Conservation (phyloP, 1,140 invertebrate genomes). For the Drosophila grimshawi region DNA sequence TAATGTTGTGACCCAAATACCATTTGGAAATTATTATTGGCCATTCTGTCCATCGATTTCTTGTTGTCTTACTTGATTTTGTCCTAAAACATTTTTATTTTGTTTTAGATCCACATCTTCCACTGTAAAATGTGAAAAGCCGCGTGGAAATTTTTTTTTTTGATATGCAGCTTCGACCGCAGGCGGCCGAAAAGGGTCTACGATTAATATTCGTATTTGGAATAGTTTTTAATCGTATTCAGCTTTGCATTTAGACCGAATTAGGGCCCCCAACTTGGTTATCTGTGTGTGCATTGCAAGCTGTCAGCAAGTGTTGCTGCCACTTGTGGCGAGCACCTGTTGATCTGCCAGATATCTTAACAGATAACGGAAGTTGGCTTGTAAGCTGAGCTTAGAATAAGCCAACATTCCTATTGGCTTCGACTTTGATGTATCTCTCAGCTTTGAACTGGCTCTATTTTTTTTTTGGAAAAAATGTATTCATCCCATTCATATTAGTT, state of each 20-base stretch:
- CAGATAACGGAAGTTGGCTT: conserved; percentile 44
- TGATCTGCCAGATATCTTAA: conserved; percentile 21
- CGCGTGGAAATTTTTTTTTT: conserved; percentile 42
- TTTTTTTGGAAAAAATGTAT: not conserved
- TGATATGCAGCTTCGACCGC: conserved; percentile 11
- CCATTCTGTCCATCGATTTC: conserved; percentile 74
- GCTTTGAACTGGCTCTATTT: not conserved
- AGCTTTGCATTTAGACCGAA: conserved; percentile 60
- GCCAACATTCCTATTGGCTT: not conserved
- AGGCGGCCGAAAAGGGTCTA: conserved; percentile 32
- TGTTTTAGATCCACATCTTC: conserved; percentile 19
- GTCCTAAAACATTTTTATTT: conserved; percentile 25
- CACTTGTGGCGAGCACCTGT: not conserved
- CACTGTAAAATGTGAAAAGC: conserved; percentile 45
- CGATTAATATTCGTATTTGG: conserved; percentile 27
- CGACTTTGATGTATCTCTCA: not conserved
- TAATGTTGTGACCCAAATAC: conserved; percentile 84
- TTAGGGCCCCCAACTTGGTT: conserved; percentile 47
- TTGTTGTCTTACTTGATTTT: conserved; percentile 29
- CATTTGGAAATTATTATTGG: conserved; percentile 78
- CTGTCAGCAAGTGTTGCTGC: conserved; percentile 59
- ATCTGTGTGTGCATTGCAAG: conserved; percentile 30
- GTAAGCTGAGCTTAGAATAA: conserved; percentile 37
- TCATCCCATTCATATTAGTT: not conserved
- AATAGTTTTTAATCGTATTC: conserved; percentile 11